phyloP scores from a whole-genome alignment of 2,888 invertebrate species.

The Coecobrya sp. region DNA sequence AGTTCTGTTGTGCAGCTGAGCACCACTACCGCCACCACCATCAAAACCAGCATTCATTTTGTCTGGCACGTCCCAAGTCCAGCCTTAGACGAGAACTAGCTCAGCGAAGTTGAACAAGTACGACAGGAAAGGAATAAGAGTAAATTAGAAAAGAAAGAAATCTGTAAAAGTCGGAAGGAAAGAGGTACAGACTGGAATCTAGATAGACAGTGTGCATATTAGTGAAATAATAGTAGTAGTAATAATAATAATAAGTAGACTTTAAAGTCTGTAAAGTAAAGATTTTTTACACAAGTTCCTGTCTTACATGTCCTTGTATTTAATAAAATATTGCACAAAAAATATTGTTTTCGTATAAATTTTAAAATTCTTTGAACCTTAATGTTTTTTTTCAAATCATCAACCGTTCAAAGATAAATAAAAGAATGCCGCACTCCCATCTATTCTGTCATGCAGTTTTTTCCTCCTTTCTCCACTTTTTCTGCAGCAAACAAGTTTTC shows the following conservation, averaged over 20 bases:
- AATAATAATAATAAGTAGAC: not conserved
- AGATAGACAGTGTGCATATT: constrained; percentile 5
- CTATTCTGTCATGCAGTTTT: not conserved
- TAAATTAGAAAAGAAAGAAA: constrained; percentile 62
- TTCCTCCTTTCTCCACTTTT: not conserved
- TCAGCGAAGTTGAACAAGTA: constrained; percentile 32
- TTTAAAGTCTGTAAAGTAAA: not conserved
- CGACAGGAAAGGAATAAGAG: constrained; percentile 56
- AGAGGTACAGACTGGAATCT: not conserved
- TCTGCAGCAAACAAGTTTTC: constrained; percentile 1
- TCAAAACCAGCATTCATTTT: constrained; percentile 52
- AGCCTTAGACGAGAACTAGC: not conserved
- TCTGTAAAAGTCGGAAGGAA: constrained; percentile 36
- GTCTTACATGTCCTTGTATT: too few relatives aligned
- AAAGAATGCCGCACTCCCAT: not conserved
- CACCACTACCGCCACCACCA: constrained; percentile 25
- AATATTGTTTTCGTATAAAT: not conserved
- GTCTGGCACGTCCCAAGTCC: constrained; percentile 55
- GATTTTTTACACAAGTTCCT: too few relatives aligned
- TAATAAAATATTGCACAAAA: not conserved
- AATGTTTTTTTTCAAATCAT: not conserved
- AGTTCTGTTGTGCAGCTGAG: constrained; percentile 43
- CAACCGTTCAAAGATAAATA: not conserved
- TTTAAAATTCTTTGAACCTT: not conserved
- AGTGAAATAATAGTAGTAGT: not conserved